These are phyloP conservation scores for Panzeria rudis DNA, from an alignment of 2,888 invertebrate species.

Conservation along the genomic window DNA sequence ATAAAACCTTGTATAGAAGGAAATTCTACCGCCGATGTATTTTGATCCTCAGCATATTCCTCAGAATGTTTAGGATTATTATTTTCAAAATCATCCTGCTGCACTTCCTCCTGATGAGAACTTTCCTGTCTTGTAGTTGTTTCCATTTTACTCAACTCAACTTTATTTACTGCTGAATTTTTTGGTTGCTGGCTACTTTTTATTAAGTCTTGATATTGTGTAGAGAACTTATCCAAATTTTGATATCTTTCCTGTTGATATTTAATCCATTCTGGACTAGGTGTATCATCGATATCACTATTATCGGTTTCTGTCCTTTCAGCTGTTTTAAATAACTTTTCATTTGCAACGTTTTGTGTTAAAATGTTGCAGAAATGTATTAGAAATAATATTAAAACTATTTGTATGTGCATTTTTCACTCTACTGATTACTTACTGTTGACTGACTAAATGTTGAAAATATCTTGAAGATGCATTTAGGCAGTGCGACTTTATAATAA, in stretches of 20 bases:
- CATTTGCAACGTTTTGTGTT: constrained; percentile 1
- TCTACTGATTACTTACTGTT: constrained; percentile 6
- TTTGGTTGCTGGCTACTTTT: neutral
- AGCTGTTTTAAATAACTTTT: neutral
- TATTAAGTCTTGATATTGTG: constrained; percentile 35
- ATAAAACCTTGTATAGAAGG: constrained; percentile 81
- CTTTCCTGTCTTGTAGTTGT: constrained; percentile 73
- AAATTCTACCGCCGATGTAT: constrained; percentile 69
- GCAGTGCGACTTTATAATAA: neutral
- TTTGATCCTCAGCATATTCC: constrained; percentile 24
- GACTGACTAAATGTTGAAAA: constrained; percentile 39
- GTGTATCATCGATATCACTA: constrained; percentile 72
- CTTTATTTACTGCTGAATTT: neutral
- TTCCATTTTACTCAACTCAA: constrained; percentile 58
- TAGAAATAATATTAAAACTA: constrained; percentile 11
- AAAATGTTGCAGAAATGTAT: constrained; percentile 33
- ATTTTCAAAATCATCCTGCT: constrained; percentile 53
- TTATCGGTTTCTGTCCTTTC: neutral
- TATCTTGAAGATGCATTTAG: constrained; percentile 1
- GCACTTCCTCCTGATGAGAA: constrained; percentile 17
- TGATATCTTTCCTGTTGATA: constrained; percentile 81
- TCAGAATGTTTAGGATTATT: constrained; percentile 57
- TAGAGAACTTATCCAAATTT: constrained; percentile 31
- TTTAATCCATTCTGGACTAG: constrained; percentile 81
- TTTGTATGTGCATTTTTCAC: constrained; percentile 53